Percentiles rank a stretch among this genome's conserved stretches.
These are phyloP conservation scores for Tortrix viridana DNA, from an alignment of 2,888 invertebrate genomes.

Conservation along the genomic window DNA sequence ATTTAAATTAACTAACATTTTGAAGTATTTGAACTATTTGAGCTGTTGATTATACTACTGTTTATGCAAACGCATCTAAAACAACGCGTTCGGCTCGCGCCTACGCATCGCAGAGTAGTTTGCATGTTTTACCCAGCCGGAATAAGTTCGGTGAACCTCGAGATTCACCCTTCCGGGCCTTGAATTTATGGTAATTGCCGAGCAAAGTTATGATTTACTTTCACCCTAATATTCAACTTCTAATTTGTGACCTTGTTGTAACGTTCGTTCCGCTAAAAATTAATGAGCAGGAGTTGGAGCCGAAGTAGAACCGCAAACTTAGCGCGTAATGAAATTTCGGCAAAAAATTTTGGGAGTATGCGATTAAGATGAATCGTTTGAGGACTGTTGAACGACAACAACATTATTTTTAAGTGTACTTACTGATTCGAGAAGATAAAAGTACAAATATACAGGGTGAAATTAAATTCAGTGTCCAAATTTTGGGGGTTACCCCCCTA, in stretches of 20 bases:
- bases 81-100: not conserved
- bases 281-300: conserved; percentile 22
- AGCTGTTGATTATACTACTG: too few relatives aligned
- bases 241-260: conserved; percentile 37
- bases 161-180: conserved; percentile 28
- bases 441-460: too few relatives aligned
- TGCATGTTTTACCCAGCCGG: conserved; percentile 27
- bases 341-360: conserved; percentile 1
- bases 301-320: not conserved
- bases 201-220: conserved; percentile 34
- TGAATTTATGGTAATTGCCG: conserved; percentile 36
- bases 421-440: too few relatives aligned
- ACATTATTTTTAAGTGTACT: not conserved
- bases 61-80: not conserved
- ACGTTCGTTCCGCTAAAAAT: conserved; percentile 28
- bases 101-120: conserved; percentile 13
- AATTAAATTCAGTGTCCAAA: too few relatives aligned
- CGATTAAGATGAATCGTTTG: not conserved
- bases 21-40: too few relatives aligned
- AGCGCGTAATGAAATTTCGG: conserved; percentile 2
- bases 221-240: conserved; percentile 29
- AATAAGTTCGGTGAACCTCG: conserved; percentile 18
- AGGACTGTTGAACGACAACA: not conserved
- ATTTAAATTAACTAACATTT: too few relatives aligned
- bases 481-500: too few relatives aligned